Evolutionary conservation across 2,888 invertebrate species (phyloP).

Genomic region (Pterobdella sp.): DNA sequence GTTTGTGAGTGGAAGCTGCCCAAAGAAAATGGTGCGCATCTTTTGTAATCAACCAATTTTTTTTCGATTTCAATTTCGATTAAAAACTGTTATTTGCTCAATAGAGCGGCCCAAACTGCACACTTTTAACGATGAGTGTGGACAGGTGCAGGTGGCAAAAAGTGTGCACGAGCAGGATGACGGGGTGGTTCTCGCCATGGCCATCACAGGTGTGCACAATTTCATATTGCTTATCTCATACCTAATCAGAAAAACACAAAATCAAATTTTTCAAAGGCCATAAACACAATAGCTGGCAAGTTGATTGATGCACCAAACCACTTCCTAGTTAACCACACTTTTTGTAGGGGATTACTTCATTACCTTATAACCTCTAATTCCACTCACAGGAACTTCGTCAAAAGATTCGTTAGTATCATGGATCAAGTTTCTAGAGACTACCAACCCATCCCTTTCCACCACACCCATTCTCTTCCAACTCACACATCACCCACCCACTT

Average conservation of each 20-base stretch:
- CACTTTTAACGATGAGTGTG: slow-evolving; percentile 28
- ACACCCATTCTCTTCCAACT: slow-evolving; percentile 75
- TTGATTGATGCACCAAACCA: no score
- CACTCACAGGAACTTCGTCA: slow-evolving; percentile 66
- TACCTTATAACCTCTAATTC: no score
- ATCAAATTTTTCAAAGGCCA: no score
- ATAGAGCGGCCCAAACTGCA: neutral
- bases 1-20: neutral
- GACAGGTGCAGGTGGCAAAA: slow-evolving; percentile 50
- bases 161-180: slow-evolving; percentile 86
- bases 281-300: no score
- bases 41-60: no score
- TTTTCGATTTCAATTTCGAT: no score
- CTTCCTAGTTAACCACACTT: no score
- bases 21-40: neutral
- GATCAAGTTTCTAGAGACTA: slow-evolving; percentile 60
- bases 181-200: slow-evolving; percentile 75
- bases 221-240: neutral
- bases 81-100: no score
- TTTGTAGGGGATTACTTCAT: no score
- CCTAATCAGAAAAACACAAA: no score
- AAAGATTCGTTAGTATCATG: slow-evolving; percentile 77
- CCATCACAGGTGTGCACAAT: slow-evolving; percentile 63
- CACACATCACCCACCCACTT: neutral
- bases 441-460: slow-evolving; percentile 65